Base-by-base conservation (phyloP, 1,140 invertebrate species). In the Rhynchophorus ferrugineus region DNA sequence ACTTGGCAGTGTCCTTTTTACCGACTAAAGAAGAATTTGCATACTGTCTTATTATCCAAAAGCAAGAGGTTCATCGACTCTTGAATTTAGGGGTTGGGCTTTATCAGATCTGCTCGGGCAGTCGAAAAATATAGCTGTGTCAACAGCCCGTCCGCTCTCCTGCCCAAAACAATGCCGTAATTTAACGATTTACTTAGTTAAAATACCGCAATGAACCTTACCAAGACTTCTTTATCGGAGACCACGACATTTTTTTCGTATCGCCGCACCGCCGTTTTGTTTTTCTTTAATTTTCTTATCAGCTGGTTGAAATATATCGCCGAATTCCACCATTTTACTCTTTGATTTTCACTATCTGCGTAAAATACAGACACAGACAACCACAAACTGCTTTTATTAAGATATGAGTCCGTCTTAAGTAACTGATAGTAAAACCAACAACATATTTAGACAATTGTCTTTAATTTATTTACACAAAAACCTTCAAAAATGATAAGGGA, bases 161-260 rank as follows among this genome's bases (percentile, higher is more conserved):
- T 19, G 13, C 11, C 45, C 24, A 43, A 58, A 54, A 60, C 59
- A 60, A 60, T 58, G 59, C 59, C 50, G 56, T 50, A 58, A 58
- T 43, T 55, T 60, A 60, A 60, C 56, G 56, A 60, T 56, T 55
- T 56, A 60, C 56, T 60, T 60, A 60, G 59, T 60, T 60, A 60
- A 60, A 60, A 60, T 60, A 53, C 59, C 59, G 53, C 45, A 34
- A 52, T 21, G 21, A 36, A 19, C 8, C 11, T 29, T 29, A 29
- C 24, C 24, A 5, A 29, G 24, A 11, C 24, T 29, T 11, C 24
- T 5, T 29, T 29, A 29, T n/a, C 24, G 24, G 24, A 29, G 24
- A 29, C 5, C 24, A 11, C n/a, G 24, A 29, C 24, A 29, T 29
- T 6, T 29, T 29, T 29, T 5, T 5, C 24, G 24, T 6, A 29